Evolutionary conservation across 2,888 invertebrate genomes (phyloP), one percentile per base, ranked within the genome.

Genomic region (Drosophila prostipennis): DNA sequence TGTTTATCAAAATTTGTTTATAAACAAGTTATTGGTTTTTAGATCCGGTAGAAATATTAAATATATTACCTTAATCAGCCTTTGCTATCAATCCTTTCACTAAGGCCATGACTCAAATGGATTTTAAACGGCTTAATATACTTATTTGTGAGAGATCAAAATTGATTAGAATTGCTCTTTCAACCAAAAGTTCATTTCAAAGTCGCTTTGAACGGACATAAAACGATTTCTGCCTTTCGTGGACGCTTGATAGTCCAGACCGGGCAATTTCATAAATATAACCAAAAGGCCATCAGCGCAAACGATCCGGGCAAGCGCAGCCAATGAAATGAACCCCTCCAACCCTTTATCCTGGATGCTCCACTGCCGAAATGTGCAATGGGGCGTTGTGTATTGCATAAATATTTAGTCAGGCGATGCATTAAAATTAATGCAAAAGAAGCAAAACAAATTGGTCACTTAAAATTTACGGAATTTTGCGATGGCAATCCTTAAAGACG

Each of bases 391-490:
- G 59, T 65, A 78, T 86, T 83, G 76, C 80, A 87, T 87, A 82
- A 81, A 81, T 82, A 87, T 82, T 87, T 77, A 82, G 76, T 73
- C 67, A 58, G 70, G 45, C 80, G 65, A 53, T 74, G 78, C 82
- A 82, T 88, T 82, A 86, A 82, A 82, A 86, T 88, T 83, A 78
- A 86, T 86, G 80, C 78, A 78, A 78, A 80, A 61, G 42, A 65
- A 76, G 73, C 7, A 65, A 37, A 68, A 39, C 43, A 69, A 55
- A 48, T 57, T 40, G 57, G 37, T n/a, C 32, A 40, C 16, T 40
- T 48, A 60, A 60, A 52, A 46, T 42, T 42, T 14, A n/a, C 46
- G 39, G 72, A 36, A 39, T 40, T 46, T 42, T 23, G 40, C 39
- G 26, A 65, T 48, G 53, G 14, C 23, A 43, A 55, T 46, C 45